phyloP scores from a whole-genome alignment of 2,888 invertebrate genomes.

The Dorcus parallelipipedus region DNA sequence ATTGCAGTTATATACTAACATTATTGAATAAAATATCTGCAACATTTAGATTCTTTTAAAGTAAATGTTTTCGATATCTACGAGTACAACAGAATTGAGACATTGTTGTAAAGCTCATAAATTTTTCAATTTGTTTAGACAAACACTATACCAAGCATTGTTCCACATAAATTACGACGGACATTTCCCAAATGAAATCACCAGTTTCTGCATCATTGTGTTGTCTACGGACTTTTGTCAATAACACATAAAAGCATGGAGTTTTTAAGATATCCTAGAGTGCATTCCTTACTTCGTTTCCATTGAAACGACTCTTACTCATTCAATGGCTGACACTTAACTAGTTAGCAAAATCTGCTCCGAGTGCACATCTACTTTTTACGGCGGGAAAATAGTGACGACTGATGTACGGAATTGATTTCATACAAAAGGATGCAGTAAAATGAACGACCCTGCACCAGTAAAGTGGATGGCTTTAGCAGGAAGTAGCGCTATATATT shows the following conservation, averaged over 20 bases:
- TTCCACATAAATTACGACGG: neutral
- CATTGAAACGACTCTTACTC: constrained; percentile 14
- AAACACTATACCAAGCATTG: neutral
- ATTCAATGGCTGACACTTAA: constrained; percentile 18
- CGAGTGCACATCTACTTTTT: constrained; percentile 20
- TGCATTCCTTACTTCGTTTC: constrained; percentile 15
- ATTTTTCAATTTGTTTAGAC: too few relatives aligned
- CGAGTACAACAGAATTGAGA: too few relatives aligned
- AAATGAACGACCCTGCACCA: constrained; percentile 4
- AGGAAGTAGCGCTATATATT: constrained; percentile 6
- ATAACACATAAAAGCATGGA: neutral
- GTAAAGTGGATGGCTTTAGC: neutral
- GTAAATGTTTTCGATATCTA: too few relatives aligned
- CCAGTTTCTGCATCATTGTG: neutral
- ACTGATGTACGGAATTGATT: constrained; percentile 18
- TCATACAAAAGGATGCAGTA: constrained; percentile 16
- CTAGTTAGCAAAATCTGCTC: constrained; percentile 28
- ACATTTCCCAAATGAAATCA: neutral
- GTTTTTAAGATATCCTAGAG: constrained; percentile 23
- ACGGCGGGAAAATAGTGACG: constrained; percentile 13
- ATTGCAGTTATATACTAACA: too few relatives aligned
- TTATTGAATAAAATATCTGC: too few relatives aligned
- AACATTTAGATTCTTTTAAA: too few relatives aligned
- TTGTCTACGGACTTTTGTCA: neutral
- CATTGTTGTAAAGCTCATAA: too few relatives aligned